Evolutionary conservation across 2,797 vertebrate species (phyloP).

Genomic region (Pseudocheirus occidentalis): DNA sequence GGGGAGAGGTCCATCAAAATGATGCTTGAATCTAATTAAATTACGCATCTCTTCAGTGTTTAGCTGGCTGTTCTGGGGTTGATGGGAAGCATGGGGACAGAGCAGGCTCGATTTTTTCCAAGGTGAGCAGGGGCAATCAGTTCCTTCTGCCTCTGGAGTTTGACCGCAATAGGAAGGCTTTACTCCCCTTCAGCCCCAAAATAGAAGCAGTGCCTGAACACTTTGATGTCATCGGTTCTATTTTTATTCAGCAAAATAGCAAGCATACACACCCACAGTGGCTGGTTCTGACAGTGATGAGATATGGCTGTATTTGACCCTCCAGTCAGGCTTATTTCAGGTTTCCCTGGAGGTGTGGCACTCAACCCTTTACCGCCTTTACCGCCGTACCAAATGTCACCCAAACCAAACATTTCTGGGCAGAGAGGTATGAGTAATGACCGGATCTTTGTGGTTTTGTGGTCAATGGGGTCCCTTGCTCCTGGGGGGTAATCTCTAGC

Average conservation of each 20-base stretch:
- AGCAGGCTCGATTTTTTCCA: neutral
- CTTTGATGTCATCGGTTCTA: neutral
- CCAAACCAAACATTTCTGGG: neutral
- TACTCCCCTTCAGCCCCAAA: neutral
- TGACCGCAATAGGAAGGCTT: neutral
- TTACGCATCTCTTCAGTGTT: neutral
- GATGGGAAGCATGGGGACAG: neutral
- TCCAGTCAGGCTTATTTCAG: neutral
- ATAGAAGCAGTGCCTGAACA: neutral
- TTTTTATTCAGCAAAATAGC: neutral
- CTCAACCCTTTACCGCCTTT: neutral
- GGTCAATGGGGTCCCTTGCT: neutral
- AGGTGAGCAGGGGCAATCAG: neutral
- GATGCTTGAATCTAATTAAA: neutral
- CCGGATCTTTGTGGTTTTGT: neutral
- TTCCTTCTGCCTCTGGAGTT: neutral
- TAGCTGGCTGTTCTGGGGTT: neutral
- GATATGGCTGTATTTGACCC: neutral
- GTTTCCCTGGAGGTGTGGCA: neutral
- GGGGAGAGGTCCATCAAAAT: neutral
- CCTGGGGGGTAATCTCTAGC: neutral
- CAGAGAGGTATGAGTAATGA: neutral
- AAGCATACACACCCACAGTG: neutral
- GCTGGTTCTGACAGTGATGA: neutral
- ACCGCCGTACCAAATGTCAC: neutral